A percentile compares a stretch with the other conserved stretches of the same genome.
phyloP scores from a whole-genome alignment of 1,140 invertebrate species.

The Theocolax elegans region DNA sequence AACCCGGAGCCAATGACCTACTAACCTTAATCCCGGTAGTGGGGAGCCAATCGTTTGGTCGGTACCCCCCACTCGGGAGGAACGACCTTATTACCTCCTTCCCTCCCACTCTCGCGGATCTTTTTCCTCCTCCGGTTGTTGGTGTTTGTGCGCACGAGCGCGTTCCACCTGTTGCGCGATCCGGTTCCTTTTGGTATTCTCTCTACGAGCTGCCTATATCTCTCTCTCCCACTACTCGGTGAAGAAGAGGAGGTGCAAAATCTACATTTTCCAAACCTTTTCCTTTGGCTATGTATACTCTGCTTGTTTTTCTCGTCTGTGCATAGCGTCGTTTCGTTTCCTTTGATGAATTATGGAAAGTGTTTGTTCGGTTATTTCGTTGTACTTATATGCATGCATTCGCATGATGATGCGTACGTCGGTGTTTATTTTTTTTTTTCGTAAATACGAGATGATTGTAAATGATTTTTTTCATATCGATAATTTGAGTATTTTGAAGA shows the following conservation, averaged over 20 bases:
- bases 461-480: too few species aligned
- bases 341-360: conserved; percentile 35
- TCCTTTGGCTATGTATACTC: too few species aligned
- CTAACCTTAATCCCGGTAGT: conserved; percentile 53
- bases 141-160: too few species aligned
- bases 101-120: conserved; percentile 27
- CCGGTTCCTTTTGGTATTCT: conserved; percentile 31
- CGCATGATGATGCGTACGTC: too few species aligned
- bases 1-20: conserved; percentile 51
- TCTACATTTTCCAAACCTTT: too few species aligned
- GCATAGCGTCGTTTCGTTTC: neutral
- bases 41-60: too few species aligned
- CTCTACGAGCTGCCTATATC: neutral
- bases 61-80: conserved; percentile 21
- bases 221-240: too few species aligned
- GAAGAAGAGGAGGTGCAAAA: too few species aligned
- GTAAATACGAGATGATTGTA: too few species aligned
- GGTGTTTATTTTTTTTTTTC: neutral
- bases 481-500: too few species aligned
- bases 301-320: too few species aligned
- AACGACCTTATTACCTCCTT: conserved; percentile 28
- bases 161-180: conserved; percentile 30
- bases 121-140: conserved; percentile 12
- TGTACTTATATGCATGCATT: neutral
- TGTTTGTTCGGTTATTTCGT: neutral